Evolutionary conservation across 2,888 invertebrate species (phyloP), one percentile per base, ranked within the genome.

Genomic region (Diaprepes abbreviatus): DNA sequence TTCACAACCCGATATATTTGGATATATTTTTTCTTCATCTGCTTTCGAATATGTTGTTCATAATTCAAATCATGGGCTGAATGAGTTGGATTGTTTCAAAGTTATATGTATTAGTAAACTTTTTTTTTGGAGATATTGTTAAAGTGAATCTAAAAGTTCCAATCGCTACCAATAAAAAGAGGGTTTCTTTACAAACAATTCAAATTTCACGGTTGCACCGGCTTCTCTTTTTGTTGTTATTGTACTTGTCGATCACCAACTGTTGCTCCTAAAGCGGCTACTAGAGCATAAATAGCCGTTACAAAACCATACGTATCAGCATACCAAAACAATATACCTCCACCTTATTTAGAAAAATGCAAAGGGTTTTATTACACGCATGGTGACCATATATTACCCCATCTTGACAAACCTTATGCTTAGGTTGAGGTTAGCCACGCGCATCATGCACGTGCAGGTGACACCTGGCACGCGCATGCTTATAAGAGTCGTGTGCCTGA

Each of bases 381-480:
- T 66, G 24, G 36, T 66, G 36, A 36, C 50, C 66, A 66, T 48
- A 65, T 31, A 40, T 5, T 38, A 36, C 65, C 54, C 55, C 55
- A 58, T 45, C 66, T 66, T 50, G 21, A 17, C 28, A 58, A 45
- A 60, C 66, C 60, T 66, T 60, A 60, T 45, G 66, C 33, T 60
- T 54, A 36, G 60, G 66, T 66, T 52, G 43, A 45, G 70, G 67
- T 73, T 59, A 71, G 36, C 69, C 65, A 57, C 59, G 73, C 70
- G 64, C 62, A 50, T 66, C 73, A n/a, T 48, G 66, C 69, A 76
- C 73, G 76, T 73, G 74, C 74, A 74, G 74, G 74, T 76, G 77
- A 74, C 76, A 76, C 73, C 75, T 77, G 77, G 75, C 75, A 74
- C 76, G 73, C 74, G 77, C 74, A 68, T 72, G 74, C 72, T 70